Evolutionary conservation across 2,797 vertebrate species (phyloP).

Genomic region (Enteromius viviparus): DNA sequence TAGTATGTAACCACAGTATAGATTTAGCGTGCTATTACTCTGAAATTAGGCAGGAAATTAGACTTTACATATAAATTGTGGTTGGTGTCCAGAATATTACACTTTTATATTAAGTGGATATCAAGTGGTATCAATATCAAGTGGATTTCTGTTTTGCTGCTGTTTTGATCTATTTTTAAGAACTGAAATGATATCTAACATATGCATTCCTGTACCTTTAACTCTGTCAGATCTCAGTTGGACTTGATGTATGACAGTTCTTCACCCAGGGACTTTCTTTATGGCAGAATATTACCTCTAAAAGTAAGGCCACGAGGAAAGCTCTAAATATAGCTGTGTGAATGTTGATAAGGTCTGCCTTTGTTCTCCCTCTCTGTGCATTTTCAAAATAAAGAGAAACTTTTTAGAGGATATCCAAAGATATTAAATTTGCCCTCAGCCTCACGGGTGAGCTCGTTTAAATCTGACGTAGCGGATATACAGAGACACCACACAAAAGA

Average conservation of each 20-base stretch:
- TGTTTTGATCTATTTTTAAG: slow-evolving; percentile 15
- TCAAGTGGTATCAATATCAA: no score
- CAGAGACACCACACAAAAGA: neutral
- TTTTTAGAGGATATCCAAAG: slow-evolving; percentile 44
- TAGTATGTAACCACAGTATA: no score
- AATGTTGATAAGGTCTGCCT: slow-evolving; percentile 46
- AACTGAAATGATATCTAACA: slow-evolving; percentile 28
- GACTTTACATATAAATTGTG: no score
- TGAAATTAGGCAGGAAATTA: no score
- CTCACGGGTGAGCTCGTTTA: slow-evolving; percentile 21
- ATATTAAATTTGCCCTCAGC: slow-evolving; percentile 44
- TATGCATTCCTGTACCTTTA: slow-evolving; percentile 37
- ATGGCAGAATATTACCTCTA: slow-evolving; percentile 42
- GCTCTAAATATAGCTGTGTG: slow-evolving; percentile 48
- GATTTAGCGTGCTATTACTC: no score
- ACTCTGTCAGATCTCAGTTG: slow-evolving; percentile 35
- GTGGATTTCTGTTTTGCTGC: neutral
- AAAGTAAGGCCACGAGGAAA: slow-evolving; percentile 33
- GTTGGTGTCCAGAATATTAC: no score
- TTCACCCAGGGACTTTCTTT: slow-evolving; percentile 30
- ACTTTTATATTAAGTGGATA: no score
- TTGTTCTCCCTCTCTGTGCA: slow-evolving; percentile 36
- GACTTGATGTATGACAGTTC: slow-evolving; percentile 51
- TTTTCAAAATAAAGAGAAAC: slow-evolving; percentile 44
- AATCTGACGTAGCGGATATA: slow-evolving; percentile 21